Evolutionary conservation across 2,888 invertebrate genomes (phyloP).

Genomic region (Drosophila affinis): DNA sequence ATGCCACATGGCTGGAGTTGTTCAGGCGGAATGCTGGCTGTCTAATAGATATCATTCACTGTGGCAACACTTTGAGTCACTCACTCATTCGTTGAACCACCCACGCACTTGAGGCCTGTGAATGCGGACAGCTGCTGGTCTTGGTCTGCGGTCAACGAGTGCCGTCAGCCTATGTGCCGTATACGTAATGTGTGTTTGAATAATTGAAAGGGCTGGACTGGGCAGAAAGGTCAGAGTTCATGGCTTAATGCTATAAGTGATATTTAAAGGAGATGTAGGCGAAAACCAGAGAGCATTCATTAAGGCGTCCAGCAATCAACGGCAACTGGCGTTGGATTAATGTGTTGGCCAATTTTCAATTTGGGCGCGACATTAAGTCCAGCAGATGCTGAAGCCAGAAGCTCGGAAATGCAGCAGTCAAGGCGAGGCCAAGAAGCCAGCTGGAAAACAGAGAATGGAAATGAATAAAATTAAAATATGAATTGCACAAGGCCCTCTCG

Average conservation of each 20-base stretch:
- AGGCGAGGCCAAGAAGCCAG: not conserved
- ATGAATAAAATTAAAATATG: constrained; percentile 54
- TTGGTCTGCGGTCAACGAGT: constrained; percentile 6
- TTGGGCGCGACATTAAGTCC: constrained; percentile 15
- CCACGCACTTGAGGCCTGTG: constrained; percentile 21
- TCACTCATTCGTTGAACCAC: not conserved
- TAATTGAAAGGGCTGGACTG: constrained; percentile 18
- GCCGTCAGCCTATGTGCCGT: constrained; percentile 10
- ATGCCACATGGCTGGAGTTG: constrained; percentile 12
- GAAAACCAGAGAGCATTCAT: constrained; percentile 6
- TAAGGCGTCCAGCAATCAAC: constrained; percentile 14
- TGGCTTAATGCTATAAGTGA: constrained; percentile 5
- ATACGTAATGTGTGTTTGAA: constrained; percentile 42
- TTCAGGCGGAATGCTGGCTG: constrained; percentile 25
- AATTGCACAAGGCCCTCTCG: constrained; percentile 11
- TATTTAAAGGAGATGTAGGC: constrained; percentile 7
- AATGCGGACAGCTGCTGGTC: constrained; percentile 33
- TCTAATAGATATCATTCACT: constrained; percentile 34
- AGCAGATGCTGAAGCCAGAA: not conserved
- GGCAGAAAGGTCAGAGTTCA: constrained; percentile 25
- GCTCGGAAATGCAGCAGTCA: constrained; percentile 4
- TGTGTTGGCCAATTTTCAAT: constrained; percentile 21
- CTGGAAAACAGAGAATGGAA: constrained; percentile 17
- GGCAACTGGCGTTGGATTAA: constrained; percentile 17
- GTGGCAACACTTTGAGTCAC: not conserved